These are phyloP conservation scores for Diachrysia chrysitis DNA, from an alignment of 2,888 invertebrate genomes.

Conservation along the genomic window DNA sequence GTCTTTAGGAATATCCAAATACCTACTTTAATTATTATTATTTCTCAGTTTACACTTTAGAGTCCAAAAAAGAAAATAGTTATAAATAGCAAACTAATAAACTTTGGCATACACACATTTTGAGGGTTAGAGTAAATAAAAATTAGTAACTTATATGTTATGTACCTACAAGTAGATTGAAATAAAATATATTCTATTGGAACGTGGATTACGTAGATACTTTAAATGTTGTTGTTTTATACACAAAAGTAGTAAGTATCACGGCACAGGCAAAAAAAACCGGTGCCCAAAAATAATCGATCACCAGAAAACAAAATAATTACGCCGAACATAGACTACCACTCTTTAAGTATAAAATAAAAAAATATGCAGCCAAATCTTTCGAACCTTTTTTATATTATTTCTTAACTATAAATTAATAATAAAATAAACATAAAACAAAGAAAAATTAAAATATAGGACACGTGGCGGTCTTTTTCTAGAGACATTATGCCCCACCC, in stretches of 20 bases:
- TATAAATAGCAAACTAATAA: neutral
- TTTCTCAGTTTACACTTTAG: neutral
- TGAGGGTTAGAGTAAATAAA: conserved; percentile 35
- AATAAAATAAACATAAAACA: conserved; percentile 58
- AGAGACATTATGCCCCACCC: conserved; percentile 87
- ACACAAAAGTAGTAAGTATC: conserved; percentile 8
- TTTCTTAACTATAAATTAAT: conserved; percentile 32
- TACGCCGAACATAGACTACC: conserved; percentile 34
- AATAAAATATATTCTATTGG: neutral
- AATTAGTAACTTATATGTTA: neutral
- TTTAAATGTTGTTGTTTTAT: conserved; percentile 2
- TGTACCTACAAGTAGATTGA: neutral
- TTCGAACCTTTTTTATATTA: conserved; percentile 23
- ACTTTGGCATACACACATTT: neutral
- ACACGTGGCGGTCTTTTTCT: conserved; percentile 87
- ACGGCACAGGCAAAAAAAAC: conserved; percentile 46
- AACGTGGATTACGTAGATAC: conserved; percentile 3
- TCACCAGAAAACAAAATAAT: conserved; percentile 72
- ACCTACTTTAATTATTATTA: neutral
- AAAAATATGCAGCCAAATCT: conserved; percentile 27
- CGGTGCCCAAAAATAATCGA: conserved; percentile 74
- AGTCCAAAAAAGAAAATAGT: neutral
- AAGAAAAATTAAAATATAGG: conserved; percentile 77
- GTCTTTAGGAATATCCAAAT: neutral
- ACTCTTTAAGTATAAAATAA: conserved; percentile 14